Percentiles rank a stretch among this genome's conserved stretches.
These are phyloP conservation scores for Squalus acanthias DNA, from an alignment of 2,797 vertebrate species.

Conservation along the genomic window DNA sequence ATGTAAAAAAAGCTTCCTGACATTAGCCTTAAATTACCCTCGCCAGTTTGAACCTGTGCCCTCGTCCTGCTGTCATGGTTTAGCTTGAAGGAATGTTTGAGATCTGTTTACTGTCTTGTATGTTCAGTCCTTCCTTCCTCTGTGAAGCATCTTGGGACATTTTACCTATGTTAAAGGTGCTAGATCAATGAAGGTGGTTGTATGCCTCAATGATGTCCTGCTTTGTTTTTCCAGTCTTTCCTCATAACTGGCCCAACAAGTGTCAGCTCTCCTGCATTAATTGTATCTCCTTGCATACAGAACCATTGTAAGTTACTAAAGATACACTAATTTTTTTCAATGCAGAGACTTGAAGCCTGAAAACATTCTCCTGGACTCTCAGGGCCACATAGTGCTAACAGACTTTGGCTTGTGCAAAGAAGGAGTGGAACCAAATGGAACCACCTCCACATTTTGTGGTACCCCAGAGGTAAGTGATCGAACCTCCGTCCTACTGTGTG, in stretches of 20 bases:
- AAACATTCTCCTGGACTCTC: slow-evolving; percentile 40
- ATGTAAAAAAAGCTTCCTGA: not conserved
- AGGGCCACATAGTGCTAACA: slow-evolving; percentile 40
- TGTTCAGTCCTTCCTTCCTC: not conserved
- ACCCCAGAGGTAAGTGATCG: slow-evolving; percentile 37
- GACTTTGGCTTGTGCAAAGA: slow-evolving; percentile 42
- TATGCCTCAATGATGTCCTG: not conserved
- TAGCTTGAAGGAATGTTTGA: too few species aligned
- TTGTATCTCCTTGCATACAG: not conserved
- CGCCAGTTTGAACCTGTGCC: too few species aligned
- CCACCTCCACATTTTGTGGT: slow-evolving; percentile 41
- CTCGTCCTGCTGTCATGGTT: too few species aligned
- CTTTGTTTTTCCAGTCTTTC: not conserved
- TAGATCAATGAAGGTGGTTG: not conserved
- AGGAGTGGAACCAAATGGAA: slow-evolving; percentile 39
- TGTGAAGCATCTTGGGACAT: too few species aligned
- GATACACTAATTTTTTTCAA: not conserved
- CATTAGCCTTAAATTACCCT: not conserved
- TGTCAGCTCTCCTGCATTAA: not conserved
- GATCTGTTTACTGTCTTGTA: not conserved
- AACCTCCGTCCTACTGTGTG: not conserved
- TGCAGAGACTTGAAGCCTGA: slow-evolving; percentile 41
- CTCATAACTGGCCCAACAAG: not conserved
- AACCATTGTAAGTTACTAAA: not conserved
- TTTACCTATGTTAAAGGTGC: not conserved